Conservation (phyloP, 2,888 invertebrate species). For the Cantharis flavilabris region DNA sequence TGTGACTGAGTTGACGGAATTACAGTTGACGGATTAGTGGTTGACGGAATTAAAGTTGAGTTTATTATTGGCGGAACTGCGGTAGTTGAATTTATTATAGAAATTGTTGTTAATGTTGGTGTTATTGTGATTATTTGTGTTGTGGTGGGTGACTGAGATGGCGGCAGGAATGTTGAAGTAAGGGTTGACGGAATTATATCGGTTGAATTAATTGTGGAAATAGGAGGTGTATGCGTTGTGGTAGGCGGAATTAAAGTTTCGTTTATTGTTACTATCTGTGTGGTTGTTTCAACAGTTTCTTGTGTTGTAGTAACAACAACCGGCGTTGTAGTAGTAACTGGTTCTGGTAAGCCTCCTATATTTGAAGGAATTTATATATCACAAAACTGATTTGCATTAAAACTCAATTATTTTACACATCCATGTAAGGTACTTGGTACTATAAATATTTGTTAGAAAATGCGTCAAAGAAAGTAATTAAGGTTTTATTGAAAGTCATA, state of each 20-base stretch:
- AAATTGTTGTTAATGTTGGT: slow-evolving; percentile 2
- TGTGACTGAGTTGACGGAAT: neutral
- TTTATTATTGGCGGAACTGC: neutral
- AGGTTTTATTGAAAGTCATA: neutral
- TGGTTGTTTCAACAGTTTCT: neutral
- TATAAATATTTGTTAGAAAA: neutral
- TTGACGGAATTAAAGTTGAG: neutral
- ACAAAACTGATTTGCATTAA: neutral
- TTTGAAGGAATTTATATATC: neutral
- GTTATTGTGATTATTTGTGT: neutral
- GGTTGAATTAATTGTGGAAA: no score
- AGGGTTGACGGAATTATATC: neutral
- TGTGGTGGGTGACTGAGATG: neutral
- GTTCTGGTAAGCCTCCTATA: neutral
- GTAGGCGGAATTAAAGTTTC: neutral
- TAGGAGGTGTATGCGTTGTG: neutral
- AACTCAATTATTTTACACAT: neutral
- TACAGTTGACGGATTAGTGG: neutral
- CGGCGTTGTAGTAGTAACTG: neutral
- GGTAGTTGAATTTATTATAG: neutral
- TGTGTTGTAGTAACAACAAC: neutral
- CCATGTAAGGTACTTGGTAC: neutral
- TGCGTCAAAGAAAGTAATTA: neutral
- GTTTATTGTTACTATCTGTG: neutral
- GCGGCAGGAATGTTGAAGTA: neutral